These are phyloP conservation scores for Halichoeres trimaculatus DNA, from an alignment of 2,113 vertebrate genomes.

Conservation along the genomic window DNA sequence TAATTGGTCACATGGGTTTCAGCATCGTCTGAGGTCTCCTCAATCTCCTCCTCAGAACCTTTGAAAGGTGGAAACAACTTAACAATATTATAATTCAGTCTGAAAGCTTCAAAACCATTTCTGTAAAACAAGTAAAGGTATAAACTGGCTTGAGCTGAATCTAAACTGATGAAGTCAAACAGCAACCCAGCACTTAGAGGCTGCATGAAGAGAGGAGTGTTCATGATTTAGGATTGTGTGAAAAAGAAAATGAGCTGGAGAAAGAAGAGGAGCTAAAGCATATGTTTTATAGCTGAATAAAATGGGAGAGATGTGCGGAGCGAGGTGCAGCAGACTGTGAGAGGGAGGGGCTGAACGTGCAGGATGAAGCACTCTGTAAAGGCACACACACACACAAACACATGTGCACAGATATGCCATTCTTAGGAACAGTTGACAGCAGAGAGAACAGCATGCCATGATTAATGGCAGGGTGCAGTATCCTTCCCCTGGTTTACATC, in stretches of 20 bases:
- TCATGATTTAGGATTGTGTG: conserved; percentile 6
- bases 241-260: not conserved
- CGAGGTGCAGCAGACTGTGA: not conserved
- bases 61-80: too few relatives aligned
- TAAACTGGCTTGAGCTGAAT: not conserved
- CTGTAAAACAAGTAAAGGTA: too few relatives aligned
- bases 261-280: not conserved
- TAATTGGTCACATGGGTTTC: too few relatives aligned
- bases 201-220: not conserved
- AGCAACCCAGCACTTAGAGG: conserved; percentile 24
- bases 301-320: not conserved
- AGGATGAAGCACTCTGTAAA: conserved; percentile 1
- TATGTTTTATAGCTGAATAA: not conserved
- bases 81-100: too few relatives aligned
- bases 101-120: too few relatives aligned
- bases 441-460: conserved; percentile 39
- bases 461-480: conserved; percentile 48
- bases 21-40: too few relatives aligned
- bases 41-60: too few relatives aligned
- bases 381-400: not conserved
- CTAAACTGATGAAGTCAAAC: conserved; percentile 12
- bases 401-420: conserved; percentile 25
- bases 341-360: conserved; percentile 3
- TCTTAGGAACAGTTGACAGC: conserved; percentile 26
- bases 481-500: conserved; percentile 45